phyloP scores from a whole-genome alignment of 1,140 invertebrate species.

The Caenorhabditis briggsae region DNA sequence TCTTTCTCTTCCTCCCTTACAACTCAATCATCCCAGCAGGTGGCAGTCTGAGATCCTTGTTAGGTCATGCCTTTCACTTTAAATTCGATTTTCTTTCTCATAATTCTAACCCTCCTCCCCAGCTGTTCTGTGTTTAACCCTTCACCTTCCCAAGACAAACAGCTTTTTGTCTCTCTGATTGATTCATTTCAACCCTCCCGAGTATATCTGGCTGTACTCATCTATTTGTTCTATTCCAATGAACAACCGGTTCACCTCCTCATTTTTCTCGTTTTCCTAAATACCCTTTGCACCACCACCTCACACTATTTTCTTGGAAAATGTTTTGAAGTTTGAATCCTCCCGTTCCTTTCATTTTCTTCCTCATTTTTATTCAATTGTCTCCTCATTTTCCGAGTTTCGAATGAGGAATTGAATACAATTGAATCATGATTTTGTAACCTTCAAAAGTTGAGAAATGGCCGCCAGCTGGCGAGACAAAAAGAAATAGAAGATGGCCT shows the following conservation, averaged over 20 bases:
- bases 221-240: constrained; percentile 43
- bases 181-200: not conserved
- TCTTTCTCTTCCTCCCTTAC: not conserved
- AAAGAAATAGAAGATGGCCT: not conserved
- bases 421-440: constrained; percentile 17
- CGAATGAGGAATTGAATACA: not conserved
- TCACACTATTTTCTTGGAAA: not conserved
- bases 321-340: not conserved
- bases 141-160: constrained; percentile 25
- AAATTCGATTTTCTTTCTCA: not conserved
- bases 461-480: not conserved
- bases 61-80: constrained; percentile 34
- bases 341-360: not conserved
- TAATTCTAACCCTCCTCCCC: not conserved
- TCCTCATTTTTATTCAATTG: constrained; percentile 1
- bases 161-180: not conserved
- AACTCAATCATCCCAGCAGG: constrained; percentile 36
- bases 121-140: constrained; percentile 4
- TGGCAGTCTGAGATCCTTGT: constrained; percentile 24
- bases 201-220: constrained; percentile 42
- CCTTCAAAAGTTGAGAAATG: constrained; percentile 9
- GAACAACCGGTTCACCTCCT: constrained; percentile 35
- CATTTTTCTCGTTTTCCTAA: constrained; percentile 6
- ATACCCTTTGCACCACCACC: constrained; percentile 5
- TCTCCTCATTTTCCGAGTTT: constrained; percentile 28